Base-by-base conservation (phyloP, 2,888 invertebrate genomes). In the Deilephila porcellus region DNA sequence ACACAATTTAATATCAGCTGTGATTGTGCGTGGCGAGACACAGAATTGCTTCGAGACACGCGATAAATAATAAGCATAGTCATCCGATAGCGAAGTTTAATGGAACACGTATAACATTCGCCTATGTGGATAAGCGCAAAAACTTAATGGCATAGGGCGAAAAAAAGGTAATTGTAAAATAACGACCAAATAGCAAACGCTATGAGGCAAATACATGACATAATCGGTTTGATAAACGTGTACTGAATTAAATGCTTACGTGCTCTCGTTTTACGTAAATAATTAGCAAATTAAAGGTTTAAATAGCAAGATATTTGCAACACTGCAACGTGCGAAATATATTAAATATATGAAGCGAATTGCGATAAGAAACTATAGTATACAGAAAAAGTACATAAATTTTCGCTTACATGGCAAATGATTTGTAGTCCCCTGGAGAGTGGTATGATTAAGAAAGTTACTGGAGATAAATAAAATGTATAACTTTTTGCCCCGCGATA, bases 11-110 rank as follows among this genome's bases (percentile, higher is more conserved):
- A 64, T 67, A 67, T 67, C 67, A 67, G 45, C 77, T 79, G 76
- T 73, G 73, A 72, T 79, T 76, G 72, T 76, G 77, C 72, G 62
- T 78, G 76, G 72, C 78, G 76, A 79, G 75, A 77, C 73, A 73
- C 76, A 71, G 74, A 77, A 79, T 80, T 76, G 74, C 78, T 71
- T 75, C 77, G 73, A 76, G 76, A 80, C 81, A 82, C 80, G 81
- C 81, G 78, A 82, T 81, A 79, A 73, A 78, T 76, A 78, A 78
- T 77, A 71, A 74, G 77, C 76, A 73, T 73, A 79, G 67, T 45
- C 67, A 67, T 67, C 67, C 20, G 52, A 67, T 20, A 60, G 52
- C 25, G 6, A 20, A 67, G 52, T 67, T 67, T 4, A 67, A 78
- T 80, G 77, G 80, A 77, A 81, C 80, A 78, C 59, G 60, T 25